Percentiles rank a stretch among this genome's conserved stretches.
Evolutionary conservation across 2,113 vertebrate genomes (phyloP).

Genomic region (Corvus cornix): DNA sequence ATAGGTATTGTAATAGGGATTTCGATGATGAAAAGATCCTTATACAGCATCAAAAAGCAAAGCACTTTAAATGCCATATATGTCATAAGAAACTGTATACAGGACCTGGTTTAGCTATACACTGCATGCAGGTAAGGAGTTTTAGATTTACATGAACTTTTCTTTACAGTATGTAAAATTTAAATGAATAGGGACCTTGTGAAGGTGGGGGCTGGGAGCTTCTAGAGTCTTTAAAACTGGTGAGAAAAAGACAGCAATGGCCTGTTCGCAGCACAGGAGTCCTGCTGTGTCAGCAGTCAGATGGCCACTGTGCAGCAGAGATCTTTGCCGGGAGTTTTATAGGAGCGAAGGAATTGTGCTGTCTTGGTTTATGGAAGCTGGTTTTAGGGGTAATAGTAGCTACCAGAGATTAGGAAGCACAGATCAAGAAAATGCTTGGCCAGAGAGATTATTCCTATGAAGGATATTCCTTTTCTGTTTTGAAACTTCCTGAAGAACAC

Average conservation of each 20-base stretch:
- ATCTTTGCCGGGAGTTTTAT: background rate
- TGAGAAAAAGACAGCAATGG: background rate
- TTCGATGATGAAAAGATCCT: slow-evolving; percentile 99
- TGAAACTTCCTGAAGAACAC: background rate
- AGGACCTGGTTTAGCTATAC: slow-evolving; percentile 95
- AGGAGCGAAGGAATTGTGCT: background rate
- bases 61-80: slow-evolving; percentile 99
- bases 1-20: slow-evolving; percentile 97
- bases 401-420: background rate
- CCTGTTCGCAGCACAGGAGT: background rate
- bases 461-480: background rate
- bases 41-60: slow-evolving; percentile 98
- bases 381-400: background rate
- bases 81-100: slow-evolving; percentile 98
- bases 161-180: background rate
- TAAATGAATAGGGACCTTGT: background rate
- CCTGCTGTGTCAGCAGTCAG: background rate
- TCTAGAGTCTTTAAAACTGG: background rate
- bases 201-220: background rate
- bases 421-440: background rate
- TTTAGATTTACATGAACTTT: background rate
- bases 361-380: background rate
- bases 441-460: background rate
- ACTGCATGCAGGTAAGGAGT: slow-evolving; percentile 94
- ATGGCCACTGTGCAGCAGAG: background rate